Conservation (phyloP, 2,113 vertebrate species). For the Channa maculata region DNA sequence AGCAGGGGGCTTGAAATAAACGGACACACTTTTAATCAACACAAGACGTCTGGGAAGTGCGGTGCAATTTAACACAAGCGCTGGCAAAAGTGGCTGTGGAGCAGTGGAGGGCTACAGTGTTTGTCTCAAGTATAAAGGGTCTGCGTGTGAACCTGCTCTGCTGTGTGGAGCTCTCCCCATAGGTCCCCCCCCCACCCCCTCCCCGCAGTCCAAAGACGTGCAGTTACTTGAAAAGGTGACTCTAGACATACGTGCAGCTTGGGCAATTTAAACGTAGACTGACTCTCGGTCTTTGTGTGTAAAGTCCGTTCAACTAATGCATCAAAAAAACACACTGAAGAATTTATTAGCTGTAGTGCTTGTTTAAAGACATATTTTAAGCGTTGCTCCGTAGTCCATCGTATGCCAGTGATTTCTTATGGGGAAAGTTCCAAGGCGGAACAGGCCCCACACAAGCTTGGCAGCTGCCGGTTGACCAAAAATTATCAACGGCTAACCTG, state of each 20-base stretch:
- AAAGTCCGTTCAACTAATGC: too few relatives aligned
- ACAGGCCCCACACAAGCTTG: slow-evolving; percentile 3
- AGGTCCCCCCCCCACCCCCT: too few relatives aligned
- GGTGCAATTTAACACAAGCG: not conserved
- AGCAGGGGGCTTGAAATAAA: not conserved
- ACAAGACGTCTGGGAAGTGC: not conserved
- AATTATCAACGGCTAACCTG: slow-evolving; percentile 77
- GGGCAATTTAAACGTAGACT: too few relatives aligned
- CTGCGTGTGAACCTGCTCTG: too few relatives aligned
- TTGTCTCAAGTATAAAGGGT: too few relatives aligned
- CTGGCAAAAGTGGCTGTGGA: not conserved
- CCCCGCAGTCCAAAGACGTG: too few relatives aligned
- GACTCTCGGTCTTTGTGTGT: too few relatives aligned
- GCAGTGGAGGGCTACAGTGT: too few relatives aligned
- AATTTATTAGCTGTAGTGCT: not conserved
- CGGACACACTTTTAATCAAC: not conserved
- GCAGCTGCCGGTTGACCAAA: slow-evolving; percentile 40
- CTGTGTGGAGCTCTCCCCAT: too few relatives aligned
- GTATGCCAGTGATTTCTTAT: slow-evolving; percentile 8
- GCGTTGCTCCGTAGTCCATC: slow-evolving; percentile 1
- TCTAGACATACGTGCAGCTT: too few relatives aligned
- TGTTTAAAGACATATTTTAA: slow-evolving; percentile 2
- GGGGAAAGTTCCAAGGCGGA: slow-evolving; percentile 54
- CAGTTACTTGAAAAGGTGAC: too few relatives aligned
- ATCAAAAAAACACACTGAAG: not conserved